Base-by-base conservation (phyloP, 2,888 invertebrate species). In the Taphrorychus bicolor region DNA sequence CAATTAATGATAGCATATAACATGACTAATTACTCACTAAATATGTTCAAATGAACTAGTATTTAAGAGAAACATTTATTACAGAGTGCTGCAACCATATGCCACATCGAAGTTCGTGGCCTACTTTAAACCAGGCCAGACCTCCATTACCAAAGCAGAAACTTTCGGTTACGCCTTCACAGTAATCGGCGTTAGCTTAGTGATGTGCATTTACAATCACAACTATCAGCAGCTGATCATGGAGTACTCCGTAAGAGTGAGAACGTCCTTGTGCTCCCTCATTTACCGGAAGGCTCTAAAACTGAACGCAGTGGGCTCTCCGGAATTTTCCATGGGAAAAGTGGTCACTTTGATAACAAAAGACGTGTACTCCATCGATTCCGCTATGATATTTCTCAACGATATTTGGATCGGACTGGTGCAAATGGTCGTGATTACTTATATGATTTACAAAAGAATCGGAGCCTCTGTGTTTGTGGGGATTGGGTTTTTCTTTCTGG, bases 321-420 rank as follows among this genome's bases (percentile, higher is more conserved):
- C 88, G 2, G 86, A 90, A 75, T 91, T 92, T 5, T 91, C 92
- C 2, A 83, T 85, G 57, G 89, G 89, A 1, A 88, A 88, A 78
- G 86, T 69, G 3, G 93, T 97, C 32, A 97, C 97, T 76, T 86
- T 97, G 14, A 85, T 98, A 59, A 94, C 96, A 0, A 98, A 97
- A 80, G 98, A 98, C 81, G 93, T 97, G 71, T 91, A 91, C 75
- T 87, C 94, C 58, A 95, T 97, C 80, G 97, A 97, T 80, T 87
- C 92, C 76, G 92, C 93, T 5, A 86, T 94, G 49, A 88, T 93
- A 72, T 96, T 95, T 80, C 80, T 95, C 1, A 96, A 97, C 82
- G 97, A 95, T 80, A 84, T 97, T 32, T 95, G 96, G 94, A 90
- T 96, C 65, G 95, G 95, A 0, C 93, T 96, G 0, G 78, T 94